phyloP scores from a whole-genome alignment of 37 sponge, comb jelly and placozoan genomes.

The Aplysina aerophoba region DNA sequence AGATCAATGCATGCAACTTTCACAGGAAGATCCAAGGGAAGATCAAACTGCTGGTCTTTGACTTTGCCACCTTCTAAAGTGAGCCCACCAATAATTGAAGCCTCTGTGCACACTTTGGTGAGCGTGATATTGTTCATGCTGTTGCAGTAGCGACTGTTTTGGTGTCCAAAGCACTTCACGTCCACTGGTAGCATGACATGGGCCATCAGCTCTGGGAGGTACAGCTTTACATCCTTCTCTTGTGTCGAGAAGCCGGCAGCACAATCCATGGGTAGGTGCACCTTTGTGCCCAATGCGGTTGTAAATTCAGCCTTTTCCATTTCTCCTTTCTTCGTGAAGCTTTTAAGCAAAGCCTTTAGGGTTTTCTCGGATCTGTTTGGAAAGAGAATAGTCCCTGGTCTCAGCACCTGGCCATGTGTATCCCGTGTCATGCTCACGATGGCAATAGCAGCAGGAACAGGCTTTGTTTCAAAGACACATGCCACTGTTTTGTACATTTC shows the following conservation, averaged over 20 bases:
- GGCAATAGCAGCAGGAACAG: neutral
- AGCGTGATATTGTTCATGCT: neutral
- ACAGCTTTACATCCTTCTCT: neutral
- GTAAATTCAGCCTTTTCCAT: neutral
- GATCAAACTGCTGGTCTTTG: neutral
- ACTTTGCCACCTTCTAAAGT: neutral
- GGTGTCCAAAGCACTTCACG: neutral
- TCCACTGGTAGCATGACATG: neutral
- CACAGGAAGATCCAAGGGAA: neutral
- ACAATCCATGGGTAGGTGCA: neutral
- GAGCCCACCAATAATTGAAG: constrained; percentile 26
- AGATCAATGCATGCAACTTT: neutral
- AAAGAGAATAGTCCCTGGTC: neutral
- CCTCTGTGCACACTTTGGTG: neutral
- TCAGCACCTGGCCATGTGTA: neutral
- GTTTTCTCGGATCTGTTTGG: neutral
- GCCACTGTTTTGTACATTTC: neutral
- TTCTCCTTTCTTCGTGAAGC: neutral
- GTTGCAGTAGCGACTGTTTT: neutral
- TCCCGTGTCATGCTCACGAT: neutral
- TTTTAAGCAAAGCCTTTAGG: neutral
- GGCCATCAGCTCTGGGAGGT: neutral
- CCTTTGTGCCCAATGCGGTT: neutral
- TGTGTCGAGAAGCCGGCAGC: constrained; percentile 8
- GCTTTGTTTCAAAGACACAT: neutral